Evolutionary conservation across 2,113 vertebrate genomes (phyloP).

Genomic region (Isichthys henryi): DNA sequence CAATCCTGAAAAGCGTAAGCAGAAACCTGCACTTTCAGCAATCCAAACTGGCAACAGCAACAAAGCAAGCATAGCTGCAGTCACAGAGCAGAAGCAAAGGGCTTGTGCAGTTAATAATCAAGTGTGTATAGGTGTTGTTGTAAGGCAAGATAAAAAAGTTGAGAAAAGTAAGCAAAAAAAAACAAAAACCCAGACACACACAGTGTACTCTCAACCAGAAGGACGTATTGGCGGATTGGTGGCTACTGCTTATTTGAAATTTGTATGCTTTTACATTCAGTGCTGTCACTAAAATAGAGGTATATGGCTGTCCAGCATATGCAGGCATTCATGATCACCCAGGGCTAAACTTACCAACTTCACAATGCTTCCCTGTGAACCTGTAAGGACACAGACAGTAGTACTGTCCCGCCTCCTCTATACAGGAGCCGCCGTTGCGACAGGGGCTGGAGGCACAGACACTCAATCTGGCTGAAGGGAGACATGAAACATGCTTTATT

Average conservation of each 20-base stretch:
- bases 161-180: too few relatives aligned
- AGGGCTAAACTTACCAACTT: conserved; percentile 74
- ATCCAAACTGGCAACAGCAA: too few relatives aligned
- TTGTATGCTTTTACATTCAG: not conserved
- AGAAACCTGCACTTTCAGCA: too few relatives aligned
- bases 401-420: conserved; percentile 74
- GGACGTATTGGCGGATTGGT: too few relatives aligned
- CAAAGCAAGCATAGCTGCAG: too few relatives aligned
- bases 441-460: conserved; percentile 80
- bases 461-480: conserved; percentile 75
- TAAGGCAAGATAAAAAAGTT: too few relatives aligned
- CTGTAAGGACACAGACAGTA: conserved; percentile 85
- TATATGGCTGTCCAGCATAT: not conserved
- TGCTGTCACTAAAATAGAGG: not conserved
- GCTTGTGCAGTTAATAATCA: too few relatives aligned
- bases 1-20: too few relatives aligned
- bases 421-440: conserved; percentile 87
- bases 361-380: conserved; percentile 90
- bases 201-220: too few relatives aligned
- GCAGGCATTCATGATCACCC: not conserved
- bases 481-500: conserved; percentile 18
- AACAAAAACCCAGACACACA: too few relatives aligned
- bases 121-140: too few relatives aligned
- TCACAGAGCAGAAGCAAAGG: too few relatives aligned
- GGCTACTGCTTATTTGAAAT: not conserved